These are phyloP conservation scores for Pluvianellus socialis DNA, from an alignment of 2,113 vertebrate genomes.

Conservation along the genomic window DNA sequence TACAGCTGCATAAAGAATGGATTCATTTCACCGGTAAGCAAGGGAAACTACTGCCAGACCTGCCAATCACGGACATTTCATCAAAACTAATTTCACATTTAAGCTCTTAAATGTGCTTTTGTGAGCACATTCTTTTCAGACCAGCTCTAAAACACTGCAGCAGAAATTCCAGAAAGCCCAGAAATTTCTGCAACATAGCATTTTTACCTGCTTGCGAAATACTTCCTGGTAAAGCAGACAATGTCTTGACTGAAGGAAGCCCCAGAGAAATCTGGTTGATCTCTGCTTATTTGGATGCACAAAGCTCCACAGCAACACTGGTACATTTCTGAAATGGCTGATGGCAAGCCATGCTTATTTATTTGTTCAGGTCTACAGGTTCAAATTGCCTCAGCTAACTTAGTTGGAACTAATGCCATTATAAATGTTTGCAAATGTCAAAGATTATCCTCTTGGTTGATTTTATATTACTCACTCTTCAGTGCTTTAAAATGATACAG, in stretches of 20 bases:
- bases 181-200: neutral
- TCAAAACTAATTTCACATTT: neutral
- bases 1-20: neutral
- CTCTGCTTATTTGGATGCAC: neutral
- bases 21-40: neutral
- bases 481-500: conserved; percentile 12
- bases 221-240: neutral
- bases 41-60: neutral
- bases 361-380: conserved; percentile 43
- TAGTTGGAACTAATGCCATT: conserved; percentile 46
- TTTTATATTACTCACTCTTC: conserved; percentile 31
- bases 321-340: neutral
- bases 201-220: neutral
- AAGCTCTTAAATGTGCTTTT: neutral
- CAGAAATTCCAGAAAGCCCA: neutral
- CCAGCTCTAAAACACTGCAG: neutral
- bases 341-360: neutral
- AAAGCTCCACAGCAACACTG: neutral
- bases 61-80: neutral
- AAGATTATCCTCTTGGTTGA: conserved; percentile 43
- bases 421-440: conserved; percentile 61
- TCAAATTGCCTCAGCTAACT: conserved; percentile 40
- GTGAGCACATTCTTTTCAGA: neutral
- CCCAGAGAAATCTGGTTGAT: neutral
- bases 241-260: neutral